Evolutionary conservation across 2,113 vertebrate species (phyloP).

Genomic region (Chrysochloris asiatica): DNA sequence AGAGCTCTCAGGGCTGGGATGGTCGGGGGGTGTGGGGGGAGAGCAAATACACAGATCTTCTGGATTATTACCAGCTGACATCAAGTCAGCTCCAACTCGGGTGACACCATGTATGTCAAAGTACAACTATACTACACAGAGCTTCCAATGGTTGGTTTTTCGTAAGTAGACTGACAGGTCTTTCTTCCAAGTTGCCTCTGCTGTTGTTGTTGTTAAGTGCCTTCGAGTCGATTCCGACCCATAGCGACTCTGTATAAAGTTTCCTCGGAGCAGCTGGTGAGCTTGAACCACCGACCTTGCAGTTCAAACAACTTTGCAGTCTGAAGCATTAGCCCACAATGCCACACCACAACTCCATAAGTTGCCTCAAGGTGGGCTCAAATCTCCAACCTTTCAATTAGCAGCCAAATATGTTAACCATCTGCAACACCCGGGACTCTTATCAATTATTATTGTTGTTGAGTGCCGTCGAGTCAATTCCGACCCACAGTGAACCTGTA

Average conservation of each 20-base stretch:
- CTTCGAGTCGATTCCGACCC: no score
- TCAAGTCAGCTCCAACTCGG: not conserved
- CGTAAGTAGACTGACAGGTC: not conserved
- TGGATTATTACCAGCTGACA: not conserved
- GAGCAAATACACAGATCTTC: not conserved
- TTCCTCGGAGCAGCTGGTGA: no score
- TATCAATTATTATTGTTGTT: not conserved
- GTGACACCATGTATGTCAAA: not conserved
- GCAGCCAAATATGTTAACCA: not conserved
- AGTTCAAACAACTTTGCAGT: no score
- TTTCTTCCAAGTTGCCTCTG: not conserved
- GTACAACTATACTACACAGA: not conserved
- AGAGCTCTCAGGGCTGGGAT: not conserved
- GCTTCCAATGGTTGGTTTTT: not conserved
- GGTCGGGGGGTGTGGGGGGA: not conserved
- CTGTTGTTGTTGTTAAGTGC: no score
- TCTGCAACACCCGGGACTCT: not conserved
- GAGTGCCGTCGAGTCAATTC: no score
- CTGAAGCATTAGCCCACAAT: no score
- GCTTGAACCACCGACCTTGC: no score
- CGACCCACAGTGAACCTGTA: no score
- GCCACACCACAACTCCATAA: no score
- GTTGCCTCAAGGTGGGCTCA: not conserved
- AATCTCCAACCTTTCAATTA: not conserved
- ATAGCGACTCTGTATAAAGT: no score